Percentiles rank a stretch among this genome's conserved stretches.
Evolutionary conservation across 2,113 vertebrate species (phyloP).

Genomic region (Megaceryle torquata): DNA sequence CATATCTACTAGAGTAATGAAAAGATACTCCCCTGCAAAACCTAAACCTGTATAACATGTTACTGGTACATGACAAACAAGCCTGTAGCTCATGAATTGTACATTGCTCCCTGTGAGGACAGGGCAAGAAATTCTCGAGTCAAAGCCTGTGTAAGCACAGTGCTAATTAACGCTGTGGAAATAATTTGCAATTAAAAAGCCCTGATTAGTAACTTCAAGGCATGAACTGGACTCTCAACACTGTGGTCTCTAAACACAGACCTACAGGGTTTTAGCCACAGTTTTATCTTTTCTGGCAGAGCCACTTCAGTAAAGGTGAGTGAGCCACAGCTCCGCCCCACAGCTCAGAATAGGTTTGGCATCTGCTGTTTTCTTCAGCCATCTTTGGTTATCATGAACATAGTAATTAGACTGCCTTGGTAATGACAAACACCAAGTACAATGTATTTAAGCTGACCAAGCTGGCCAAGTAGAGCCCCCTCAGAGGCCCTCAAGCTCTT

Average conservation of each 20-base stretch:
- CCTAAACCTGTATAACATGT: accelerated
- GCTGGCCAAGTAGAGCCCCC: not conserved
- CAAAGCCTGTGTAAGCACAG: not conserved
- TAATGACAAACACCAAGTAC: not conserved
- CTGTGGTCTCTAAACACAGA: not conserved
- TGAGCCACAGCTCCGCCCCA: accelerated
- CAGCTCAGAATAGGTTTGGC: not conserved
- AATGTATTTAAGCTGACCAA: not conserved
- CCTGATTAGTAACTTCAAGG: not conserved
- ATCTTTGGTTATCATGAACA: not conserved
- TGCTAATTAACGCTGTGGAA: not conserved
- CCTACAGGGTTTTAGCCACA: not conserved
- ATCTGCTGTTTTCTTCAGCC: not conserved
- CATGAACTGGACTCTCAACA: not conserved
- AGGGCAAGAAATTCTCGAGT: not conserved
- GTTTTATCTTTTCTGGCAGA: not conserved
- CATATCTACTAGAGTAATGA: not conserved
- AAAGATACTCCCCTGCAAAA: not conserved
- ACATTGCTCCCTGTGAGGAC: accelerated
- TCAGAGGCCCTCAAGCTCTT: not conserved
- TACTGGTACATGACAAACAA: accelerated
- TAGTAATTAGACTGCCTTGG: not conserved
- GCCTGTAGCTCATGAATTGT: accelerated
- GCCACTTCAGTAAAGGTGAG: not conserved
- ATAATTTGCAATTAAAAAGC: not conserved